Conservation (phyloP, 2,113 vertebrate genomes). For the Hippocampus guttulatus region DNA sequence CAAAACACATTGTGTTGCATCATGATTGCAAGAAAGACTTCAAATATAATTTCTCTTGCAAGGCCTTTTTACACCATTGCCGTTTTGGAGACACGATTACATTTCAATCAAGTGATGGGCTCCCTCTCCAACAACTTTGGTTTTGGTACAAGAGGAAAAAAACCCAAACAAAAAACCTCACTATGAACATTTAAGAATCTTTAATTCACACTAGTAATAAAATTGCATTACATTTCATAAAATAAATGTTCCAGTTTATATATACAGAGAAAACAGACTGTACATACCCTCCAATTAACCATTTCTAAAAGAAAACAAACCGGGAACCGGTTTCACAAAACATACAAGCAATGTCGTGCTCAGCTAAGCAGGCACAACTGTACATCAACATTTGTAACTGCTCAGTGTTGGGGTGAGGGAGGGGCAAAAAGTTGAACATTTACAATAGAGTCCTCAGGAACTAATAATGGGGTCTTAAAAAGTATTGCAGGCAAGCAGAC, state of each 20-base stretch:
- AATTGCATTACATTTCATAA: slow-evolving; percentile 99
- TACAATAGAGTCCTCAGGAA: slow-evolving; percentile 85
- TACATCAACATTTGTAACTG: slow-evolving; percentile 91
- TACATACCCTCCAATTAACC: slow-evolving; percentile 92
- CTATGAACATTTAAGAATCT: slow-evolving; percentile 83
- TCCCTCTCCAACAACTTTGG: slow-evolving; percentile 61
- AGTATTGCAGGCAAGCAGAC: slow-evolving; percentile 90
- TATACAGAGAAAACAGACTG: slow-evolving; percentile 99
- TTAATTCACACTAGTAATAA: slow-evolving; percentile 99
- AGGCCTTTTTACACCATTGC: slow-evolving; percentile 45
- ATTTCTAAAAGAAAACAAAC: slow-evolving; percentile 72
- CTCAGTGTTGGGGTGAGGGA: slow-evolving; percentile 83
- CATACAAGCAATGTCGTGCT: slow-evolving; percentile 94
- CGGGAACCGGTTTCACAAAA: slow-evolving; percentile 83
- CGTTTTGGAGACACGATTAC: slow-evolving; percentile 58
- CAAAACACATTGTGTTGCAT: slow-evolving; percentile 60
- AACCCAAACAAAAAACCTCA: slow-evolving; percentile 52
- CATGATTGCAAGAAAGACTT: slow-evolving; percentile 58
- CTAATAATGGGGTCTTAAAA: slow-evolving; percentile 83
- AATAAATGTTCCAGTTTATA: slow-evolving; percentile 99
- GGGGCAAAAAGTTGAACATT: slow-evolving; percentile 79
- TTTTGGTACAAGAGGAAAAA: slow-evolving; percentile 54
- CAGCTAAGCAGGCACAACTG: slow-evolving; percentile 92
- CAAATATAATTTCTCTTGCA: slow-evolving; percentile 52
- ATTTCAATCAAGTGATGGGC: slow-evolving; percentile 51